These are phyloP conservation scores for Eulacestoma nigropectus DNA, from an alignment of 2,113 vertebrate species.

Conservation along the genomic window DNA sequence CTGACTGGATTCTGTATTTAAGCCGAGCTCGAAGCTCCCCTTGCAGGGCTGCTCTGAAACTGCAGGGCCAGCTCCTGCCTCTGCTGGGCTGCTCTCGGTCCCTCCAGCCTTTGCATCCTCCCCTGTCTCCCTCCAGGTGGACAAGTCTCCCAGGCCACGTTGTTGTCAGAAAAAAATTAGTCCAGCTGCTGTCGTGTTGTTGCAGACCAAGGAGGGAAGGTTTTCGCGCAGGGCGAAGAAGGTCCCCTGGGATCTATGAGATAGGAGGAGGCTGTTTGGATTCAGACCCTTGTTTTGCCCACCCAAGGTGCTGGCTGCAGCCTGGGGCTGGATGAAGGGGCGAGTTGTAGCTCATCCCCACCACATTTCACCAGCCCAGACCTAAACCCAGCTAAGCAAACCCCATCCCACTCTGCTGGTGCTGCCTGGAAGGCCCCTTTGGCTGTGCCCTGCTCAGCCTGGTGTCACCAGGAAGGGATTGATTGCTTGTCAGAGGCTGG, in stretches of 20 bases:
- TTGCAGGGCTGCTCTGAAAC: not conserved
- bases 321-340: not conserved
- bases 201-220: not conserved
- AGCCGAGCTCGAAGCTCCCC: not conserved
- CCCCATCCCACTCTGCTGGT: not conserved
- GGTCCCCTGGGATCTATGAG: not conserved
- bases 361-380: not conserved
- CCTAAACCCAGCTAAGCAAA: not conserved
- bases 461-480: not conserved
- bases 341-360: fast-evolving
- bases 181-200: not conserved
- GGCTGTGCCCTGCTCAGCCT: not conserved
- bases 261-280: not conserved
- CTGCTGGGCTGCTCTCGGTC: not conserved
- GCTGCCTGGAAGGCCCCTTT: not conserved
- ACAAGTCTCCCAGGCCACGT: not conserved
- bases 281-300: not conserved
- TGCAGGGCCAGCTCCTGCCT: not conserved
- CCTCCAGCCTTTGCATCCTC: not conserved
- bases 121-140: not conserved
- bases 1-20: not conserved
- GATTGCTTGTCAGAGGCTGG: not conserved
- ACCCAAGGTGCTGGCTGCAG: not conserved
- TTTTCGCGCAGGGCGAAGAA: not conserved
- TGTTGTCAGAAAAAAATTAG: not conserved